Evolutionary conservation across 2,113 vertebrate species (phyloP), one percentile per base, ranked within the genome.

Genomic region (Castor canadensis): DNA sequence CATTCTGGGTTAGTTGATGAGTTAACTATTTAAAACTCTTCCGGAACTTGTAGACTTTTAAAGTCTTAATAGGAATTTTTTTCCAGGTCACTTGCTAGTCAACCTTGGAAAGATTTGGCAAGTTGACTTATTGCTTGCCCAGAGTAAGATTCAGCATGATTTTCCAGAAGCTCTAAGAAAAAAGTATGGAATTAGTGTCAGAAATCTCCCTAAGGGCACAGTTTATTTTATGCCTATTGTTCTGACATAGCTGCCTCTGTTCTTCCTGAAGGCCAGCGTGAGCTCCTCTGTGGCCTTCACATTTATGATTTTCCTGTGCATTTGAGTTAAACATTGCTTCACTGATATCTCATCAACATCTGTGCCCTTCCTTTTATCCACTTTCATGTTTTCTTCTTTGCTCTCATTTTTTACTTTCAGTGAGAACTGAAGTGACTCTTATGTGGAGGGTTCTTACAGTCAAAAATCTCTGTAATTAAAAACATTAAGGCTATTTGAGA

Each of bases 11-110:
- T 76, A 94, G 97, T 97, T 98, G 97, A 96, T 98, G 94, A 97
- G 97, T 98, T 97, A 97, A 98, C 96, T 85, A 97, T 97, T 97
- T 89, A 91, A 97, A 97, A 79, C 94, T 96, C 94, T 97, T 98
- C 87, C 93, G 98, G 97, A 84, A 94, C 94, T 77, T 71, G 94
- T 28, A 90, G 71, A 96, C 32, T 89, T 91, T 87, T 96, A 73
- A 95, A 97, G 93, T 28, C 95, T 98, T 81, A 95, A 98, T 98
- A 89, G 20, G 93, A 64, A 35, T 22, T 94, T 96, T 96, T 98
- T 97, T 97, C 96, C 95, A 96, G 97, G 89, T 97, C 97, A 95
- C 73, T 69, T 69, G 62, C 38, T 87, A 13, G 87, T 84, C 96
- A 93, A 86, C 89, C 58, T 89, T 76, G 9, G 58, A 80, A 80